Evolutionary conservation across 2,888 invertebrate genomes (phyloP), one percentile per base, ranked within the genome.

Genomic region (Cremastobaeus sp.): DNA sequence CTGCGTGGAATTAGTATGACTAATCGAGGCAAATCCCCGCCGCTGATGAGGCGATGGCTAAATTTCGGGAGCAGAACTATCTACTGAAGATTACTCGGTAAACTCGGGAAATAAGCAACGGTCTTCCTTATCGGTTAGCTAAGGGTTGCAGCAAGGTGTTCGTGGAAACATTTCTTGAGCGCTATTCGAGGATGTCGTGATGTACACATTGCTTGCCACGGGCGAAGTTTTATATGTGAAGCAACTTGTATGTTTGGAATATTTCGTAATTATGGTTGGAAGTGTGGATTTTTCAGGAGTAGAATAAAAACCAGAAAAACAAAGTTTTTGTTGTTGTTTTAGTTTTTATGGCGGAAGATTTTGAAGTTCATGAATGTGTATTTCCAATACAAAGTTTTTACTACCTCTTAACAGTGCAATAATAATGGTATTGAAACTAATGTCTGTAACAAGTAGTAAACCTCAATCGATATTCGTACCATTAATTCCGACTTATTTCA

Each of bases 81-180:
- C 76, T 74, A 78, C 79, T 80, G 77, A 79, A 81, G 81, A 83
- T 83, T 82, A 81, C 80, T 83, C 79, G 71, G 81, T 77, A 81
- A 83, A 83, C 82, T 83, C 55, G 70, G 78, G 78, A 83, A 82
- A 83, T 82, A 82, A 83, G 78, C 76, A 74, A 50, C 68, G 66
- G 48, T 34, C 20, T 66, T 59, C 52, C 48, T 71, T n/a, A 37
- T 45, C 18, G 52, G 57, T 39, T 65, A 66, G 62, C 66, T 52
- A 62, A 50, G 28, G 50, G 50, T 55, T 52, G 47, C 54, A 30
- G 57, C 59, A n/a, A n/a, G n/a, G 52, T 69, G 37, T 54, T 66
- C 35, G 59, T 54, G 55, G 55, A 66, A 57, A 37, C 59, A 39
- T 65, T 72, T 72, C 69, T 59, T 74, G 74, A 74, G 69, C 74